Evolutionary conservation across 2,888 invertebrate species (phyloP).

Genomic region (Nomada fucata): DNA sequence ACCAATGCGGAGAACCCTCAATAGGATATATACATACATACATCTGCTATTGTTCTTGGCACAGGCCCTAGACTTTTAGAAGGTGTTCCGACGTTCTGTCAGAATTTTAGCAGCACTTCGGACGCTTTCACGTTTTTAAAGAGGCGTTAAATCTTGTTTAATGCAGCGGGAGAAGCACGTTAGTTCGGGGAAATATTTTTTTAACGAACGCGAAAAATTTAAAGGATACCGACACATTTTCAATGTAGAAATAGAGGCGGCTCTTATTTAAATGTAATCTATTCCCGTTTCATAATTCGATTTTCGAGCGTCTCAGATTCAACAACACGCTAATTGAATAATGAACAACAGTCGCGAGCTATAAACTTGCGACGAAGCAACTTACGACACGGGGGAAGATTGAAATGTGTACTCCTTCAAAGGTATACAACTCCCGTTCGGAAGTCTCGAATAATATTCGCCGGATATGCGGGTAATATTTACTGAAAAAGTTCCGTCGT

Average conservation of each 20-base stretch:
- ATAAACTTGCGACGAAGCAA: neutral
- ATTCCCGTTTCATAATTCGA: neutral
- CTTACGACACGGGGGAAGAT: neutral
- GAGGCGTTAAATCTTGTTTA: neutral
- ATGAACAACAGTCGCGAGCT: neutral
- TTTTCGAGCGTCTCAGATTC: neutral
- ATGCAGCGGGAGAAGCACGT: neutral
- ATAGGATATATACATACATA: neutral
- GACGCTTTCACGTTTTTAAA: neutral
- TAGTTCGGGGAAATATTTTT: too few relatives aligned
- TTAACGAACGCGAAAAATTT: neutral
- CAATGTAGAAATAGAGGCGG: too few relatives aligned
- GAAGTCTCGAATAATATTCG: neutral
- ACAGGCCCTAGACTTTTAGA: neutral
- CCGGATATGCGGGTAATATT: neutral
- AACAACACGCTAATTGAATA: neutral
- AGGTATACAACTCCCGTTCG: neutral
- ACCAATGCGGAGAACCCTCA: neutral
- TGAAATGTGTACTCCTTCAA: neutral
- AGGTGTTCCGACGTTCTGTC: neutral
- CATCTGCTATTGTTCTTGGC: neutral
- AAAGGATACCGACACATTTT: too few relatives aligned
- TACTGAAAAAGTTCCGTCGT: neutral
- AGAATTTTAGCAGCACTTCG: neutral
- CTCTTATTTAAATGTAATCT: neutral